These are phyloP conservation scores for Myiotriccus ornatus DNA, from an alignment of 2,797 vertebrate genomes.

Conservation along the genomic window DNA sequence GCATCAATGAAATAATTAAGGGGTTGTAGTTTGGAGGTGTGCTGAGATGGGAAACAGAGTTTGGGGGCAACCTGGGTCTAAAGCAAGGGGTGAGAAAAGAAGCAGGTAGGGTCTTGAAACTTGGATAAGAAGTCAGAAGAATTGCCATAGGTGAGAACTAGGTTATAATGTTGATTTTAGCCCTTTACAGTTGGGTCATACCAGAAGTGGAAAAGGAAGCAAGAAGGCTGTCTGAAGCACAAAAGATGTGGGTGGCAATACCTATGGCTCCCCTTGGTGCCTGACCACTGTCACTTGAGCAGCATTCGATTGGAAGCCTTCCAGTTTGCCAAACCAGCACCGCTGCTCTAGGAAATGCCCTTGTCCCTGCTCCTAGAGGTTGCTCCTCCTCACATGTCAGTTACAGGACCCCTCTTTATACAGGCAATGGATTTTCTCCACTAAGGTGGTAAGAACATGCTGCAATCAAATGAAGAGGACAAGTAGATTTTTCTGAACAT, in stretches of 20 bases:
- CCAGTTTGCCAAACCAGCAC: not conserved
- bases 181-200: not conserved
- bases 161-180: not conserved
- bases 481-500: not conserved
- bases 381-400: fast-evolving
- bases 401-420: not conserved
- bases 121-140: not conserved
- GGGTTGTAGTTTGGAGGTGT: not conserved
- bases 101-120: not conserved
- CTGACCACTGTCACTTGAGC: not conserved
- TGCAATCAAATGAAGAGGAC: not conserved
- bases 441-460: not conserved
- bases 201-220: not conserved
- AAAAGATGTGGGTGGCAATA: not conserved
- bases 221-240: fast-evolving
- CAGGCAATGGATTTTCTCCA: fast-evolving
- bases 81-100: not conserved
- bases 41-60: not conserved
- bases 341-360: not conserved
- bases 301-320: not conserved
- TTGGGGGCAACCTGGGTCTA: not conserved
- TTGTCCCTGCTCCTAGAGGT: not conserved
- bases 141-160: not conserved
- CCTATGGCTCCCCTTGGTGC: not conserved
- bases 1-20: not conserved